These are phyloP conservation scores for Agriopis leucophaearia DNA, from an alignment of 2,888 invertebrate genomes.

Conservation along the genomic window DNA sequence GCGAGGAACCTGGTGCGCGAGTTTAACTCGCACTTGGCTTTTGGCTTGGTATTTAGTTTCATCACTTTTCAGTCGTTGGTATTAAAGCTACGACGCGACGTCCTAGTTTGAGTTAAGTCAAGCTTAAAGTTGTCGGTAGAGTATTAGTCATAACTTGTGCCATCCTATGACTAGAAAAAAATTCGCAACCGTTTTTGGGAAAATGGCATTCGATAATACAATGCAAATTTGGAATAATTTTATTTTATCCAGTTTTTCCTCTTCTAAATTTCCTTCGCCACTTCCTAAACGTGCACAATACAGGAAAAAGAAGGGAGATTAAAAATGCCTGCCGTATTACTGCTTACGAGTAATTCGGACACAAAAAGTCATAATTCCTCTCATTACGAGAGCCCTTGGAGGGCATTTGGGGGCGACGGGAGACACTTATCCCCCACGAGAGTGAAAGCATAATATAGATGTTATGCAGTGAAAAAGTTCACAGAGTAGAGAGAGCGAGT, in stretches of 20 bases:
- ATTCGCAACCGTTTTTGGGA: no score
- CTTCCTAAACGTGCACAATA: constrained; percentile 9
- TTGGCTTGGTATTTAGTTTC: no score
- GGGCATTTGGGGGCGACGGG: constrained; percentile 50
- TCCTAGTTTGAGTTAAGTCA: no score
- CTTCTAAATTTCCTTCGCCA: not conserved
- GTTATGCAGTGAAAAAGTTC: constrained; percentile 13
- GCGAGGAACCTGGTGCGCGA: no score
- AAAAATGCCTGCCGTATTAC: constrained; percentile 37
- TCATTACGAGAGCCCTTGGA: constrained; percentile 63
- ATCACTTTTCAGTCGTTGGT: no score
- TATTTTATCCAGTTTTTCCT: not conserved
- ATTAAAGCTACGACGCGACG: no score
- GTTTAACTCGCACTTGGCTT: no score
- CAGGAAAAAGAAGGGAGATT: constrained; percentile 41
- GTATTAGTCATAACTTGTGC: no score
- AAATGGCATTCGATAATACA: no score
- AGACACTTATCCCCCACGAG: constrained; percentile 28
- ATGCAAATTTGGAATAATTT: no score
- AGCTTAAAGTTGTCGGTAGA: no score
- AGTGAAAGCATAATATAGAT: constrained; percentile 6
- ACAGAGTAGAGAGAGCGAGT: not conserved
- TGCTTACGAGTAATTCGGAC: constrained; percentile 64
- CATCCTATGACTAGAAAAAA: no score
- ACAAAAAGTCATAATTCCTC: constrained; percentile 77